Percentiles rank a stretch among this genome's conserved stretches.
These are phyloP conservation scores for Laspeyria flexula DNA, from an alignment of 2,888 invertebrate species.

Conservation along the genomic window DNA sequence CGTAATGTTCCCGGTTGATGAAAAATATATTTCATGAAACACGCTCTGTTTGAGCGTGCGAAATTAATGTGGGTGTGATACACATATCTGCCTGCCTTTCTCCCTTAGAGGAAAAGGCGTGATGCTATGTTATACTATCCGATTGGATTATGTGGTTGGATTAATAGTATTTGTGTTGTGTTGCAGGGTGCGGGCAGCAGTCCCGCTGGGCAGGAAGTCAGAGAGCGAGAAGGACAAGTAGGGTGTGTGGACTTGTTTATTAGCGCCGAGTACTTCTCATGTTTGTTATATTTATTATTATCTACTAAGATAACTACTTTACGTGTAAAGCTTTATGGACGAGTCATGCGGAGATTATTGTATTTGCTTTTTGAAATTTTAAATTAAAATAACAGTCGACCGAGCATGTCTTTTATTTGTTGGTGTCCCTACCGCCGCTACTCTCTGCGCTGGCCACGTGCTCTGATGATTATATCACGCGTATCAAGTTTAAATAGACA, in stretches of 20 bases:
- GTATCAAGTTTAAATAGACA: no score
- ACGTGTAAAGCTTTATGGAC: conserved; percentile 85
- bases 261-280: conserved; percentile 72
- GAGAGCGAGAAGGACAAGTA: conserved; percentile 95
- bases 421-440: not conserved
- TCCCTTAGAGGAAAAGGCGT: no score
- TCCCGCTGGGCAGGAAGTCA: conserved; percentile 94
- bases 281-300: conserved; percentile 84
- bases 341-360: conserved; percentile 84
- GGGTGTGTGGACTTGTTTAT: conserved; percentile 63
- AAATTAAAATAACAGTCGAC: conserved; percentile 84
- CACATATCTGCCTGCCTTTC: no score
- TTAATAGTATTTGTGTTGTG: no score
- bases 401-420: conserved; percentile 53
- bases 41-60: no score
- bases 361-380: conserved; percentile 86
- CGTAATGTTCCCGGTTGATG: no score
- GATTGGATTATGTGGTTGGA: not conserved
- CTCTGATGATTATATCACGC: no score
- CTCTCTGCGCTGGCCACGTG: not conserved
- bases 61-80: no score
- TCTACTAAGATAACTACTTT: conserved; percentile 80
- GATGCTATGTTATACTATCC: no score
- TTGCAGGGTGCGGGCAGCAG: conserved; percentile 93
- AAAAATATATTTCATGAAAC: no score